Evolutionary conservation across 2,797 vertebrate species (phyloP), one percentile per base, ranked within the genome.

Genomic region (Chrysocyon brachyurus): DNA sequence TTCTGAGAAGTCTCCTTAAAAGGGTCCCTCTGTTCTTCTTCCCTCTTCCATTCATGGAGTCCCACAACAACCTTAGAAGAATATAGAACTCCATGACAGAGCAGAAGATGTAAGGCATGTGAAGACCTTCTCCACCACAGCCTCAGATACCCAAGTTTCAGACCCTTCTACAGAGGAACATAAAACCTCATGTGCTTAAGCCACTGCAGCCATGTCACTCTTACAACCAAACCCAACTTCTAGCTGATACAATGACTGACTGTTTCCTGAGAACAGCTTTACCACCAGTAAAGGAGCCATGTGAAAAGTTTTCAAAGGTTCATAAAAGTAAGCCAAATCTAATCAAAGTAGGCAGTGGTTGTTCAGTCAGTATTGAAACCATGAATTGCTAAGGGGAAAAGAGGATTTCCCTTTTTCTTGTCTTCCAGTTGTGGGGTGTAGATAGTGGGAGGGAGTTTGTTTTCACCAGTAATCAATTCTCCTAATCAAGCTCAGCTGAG

Each of bases 401-500:
- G 36, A 91, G 75, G 22, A 70, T 92, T 72, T 79, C 49, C 9
- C 46, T 56, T 17, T 63, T 83, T 24, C 24, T 49, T 85, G 4
- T 33, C 56, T 70, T 31, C 16, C 40, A 36, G n/a, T 61, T 57
- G 2, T 15, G 33, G 56, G 10, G 3, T 59, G 6, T 6, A 3
- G 4, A 46, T 46, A 17, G 1, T 61, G 16, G 2, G 12, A 28
- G 26, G 2, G 87, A 72, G 40, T n/a, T 40, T 17, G n/a, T 26
- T 61, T 86, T 94, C 57, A 36, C 54, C 56, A 89, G 36, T 73
- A 73, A 77, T n/a, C 54, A n/a, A 3, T 66, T 78, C 26, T 84
- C 57, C 28, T 73, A 84, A 63, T 46, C 59, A 52, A 85, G 85
- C 10, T 72, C 85, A 82, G 77, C 12, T 66, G n/a, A 21, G 86